phyloP scores from a whole-genome alignment of 2,888 invertebrate genomes.

The Pteria penguin region DNA sequence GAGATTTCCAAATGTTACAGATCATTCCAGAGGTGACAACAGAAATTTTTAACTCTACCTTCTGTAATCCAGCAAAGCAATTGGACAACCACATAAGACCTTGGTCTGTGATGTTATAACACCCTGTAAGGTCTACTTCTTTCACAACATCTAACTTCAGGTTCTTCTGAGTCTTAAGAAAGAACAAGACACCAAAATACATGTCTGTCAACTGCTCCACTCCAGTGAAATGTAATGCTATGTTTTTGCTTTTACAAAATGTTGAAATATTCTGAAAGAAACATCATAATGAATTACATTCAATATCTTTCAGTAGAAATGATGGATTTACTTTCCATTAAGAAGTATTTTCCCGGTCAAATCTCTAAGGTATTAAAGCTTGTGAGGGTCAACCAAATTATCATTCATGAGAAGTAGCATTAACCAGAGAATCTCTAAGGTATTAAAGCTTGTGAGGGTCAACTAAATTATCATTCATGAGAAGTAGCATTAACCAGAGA shows the following conservation, averaged over 20 bases:
- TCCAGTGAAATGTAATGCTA: conserved; percentile 18
- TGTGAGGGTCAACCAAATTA: no score
- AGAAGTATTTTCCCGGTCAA: no score
- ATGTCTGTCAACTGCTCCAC: conserved; percentile 51
- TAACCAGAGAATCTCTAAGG: no score
- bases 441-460: no score
- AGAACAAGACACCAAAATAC: conserved; percentile 39
- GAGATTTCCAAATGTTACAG: neutral
- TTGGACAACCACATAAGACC: conserved; percentile 48
- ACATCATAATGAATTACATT: no score
- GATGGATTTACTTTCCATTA: no score
- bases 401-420: no score
- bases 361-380: no score
- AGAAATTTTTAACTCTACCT: conserved; percentile 32
- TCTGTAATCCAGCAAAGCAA: conserved; percentile 45
- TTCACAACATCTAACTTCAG: conserved; percentile 19
- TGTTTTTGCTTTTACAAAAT: neutral
- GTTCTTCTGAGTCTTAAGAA: conserved; percentile 12
- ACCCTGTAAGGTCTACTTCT: conserved; percentile 48
- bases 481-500: no score
- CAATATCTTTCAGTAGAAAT: neutral
- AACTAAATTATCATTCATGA: no score
- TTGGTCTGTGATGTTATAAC: conserved; percentile 50
- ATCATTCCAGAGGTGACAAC: neutral
- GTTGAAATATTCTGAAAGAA: neutral